Base-by-base conservation (phyloP, 1,140 invertebrate species). In the Conus ventricosus region DNA sequence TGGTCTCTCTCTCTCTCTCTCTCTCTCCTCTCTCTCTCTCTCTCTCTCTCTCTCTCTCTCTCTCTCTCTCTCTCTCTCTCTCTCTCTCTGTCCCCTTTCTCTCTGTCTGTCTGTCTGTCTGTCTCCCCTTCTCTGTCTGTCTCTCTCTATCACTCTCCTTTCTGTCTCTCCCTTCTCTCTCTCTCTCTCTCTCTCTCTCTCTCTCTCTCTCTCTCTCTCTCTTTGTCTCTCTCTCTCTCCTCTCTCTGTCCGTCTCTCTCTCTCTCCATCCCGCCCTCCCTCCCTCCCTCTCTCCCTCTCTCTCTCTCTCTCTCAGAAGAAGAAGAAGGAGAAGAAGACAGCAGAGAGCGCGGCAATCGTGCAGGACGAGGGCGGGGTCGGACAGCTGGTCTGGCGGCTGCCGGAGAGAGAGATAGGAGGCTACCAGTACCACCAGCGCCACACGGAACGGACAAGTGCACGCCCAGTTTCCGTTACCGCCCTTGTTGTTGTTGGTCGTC, bases 41-140 rank as follows among this genome's bases (percentile, higher is more conserved):
- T n/a, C n/a, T 39, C 25, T 78, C 75, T 39, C 67, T 20, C 17
- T 71, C 67, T 71, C 67, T 71, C 67, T 71, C 67, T 71, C 67
- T 71, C 67, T 71, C 67, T 20, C 67, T 20, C 17, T 71, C 67
- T 71, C 67, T 78, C n/a, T 78, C 75, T 78, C 75, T 39, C 75
- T 39, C 25, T 51, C 27, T 39, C 27, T 13, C 10, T 39, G 5
- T 25, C 20, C 15, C 20, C 75, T 39, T 15, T 78, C 25, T 39
- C 15, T 39, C 25, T 39, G 6, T 39, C 75, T 39, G 6, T 39
- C 27, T 15, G 5, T 39, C 39, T 7, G n/a, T n/a, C n/a, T n/a
- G n/a, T n/a, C 60, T 63, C 1, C 4, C 60, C 17, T 20, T 71
- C 67, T 71, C 67, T 71, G 4, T 71, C 4, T 71, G 4, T 23